phyloP scores from a whole-genome alignment of 92 coral and sea anemone genomes.

The Palythoa caribaeorum region DNA sequence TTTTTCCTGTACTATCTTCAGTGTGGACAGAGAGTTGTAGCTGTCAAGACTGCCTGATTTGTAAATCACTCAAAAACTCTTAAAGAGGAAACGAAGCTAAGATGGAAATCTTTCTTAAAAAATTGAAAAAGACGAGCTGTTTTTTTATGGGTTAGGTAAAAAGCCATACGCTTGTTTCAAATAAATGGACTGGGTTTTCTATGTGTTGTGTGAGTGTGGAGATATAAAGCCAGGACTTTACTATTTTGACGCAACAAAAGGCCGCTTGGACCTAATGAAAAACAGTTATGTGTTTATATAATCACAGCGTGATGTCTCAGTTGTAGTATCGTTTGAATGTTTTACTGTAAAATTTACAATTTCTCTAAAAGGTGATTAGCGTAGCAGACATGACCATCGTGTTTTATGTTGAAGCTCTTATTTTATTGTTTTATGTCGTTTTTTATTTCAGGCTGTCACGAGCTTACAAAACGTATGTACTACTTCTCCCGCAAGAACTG shows the following conservation, averaged over 20 bases:
- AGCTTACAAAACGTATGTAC: constrained; percentile 79
- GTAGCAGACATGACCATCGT: neutral
- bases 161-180: neutral
- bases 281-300: constrained; percentile 44
- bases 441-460: constrained; percentile 74
- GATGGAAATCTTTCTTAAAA: neutral
- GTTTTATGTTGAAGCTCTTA: neutral
- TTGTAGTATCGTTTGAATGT: constrained; percentile 29
- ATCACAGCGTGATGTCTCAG: constrained; percentile 42
- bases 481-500: constrained; percentile 61
- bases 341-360: constrained; percentile 19
- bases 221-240: constrained; percentile 52
- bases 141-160: neutral
- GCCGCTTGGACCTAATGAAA: constrained; percentile 45
- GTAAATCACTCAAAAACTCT: constrained; percentile 43
- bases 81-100: constrained; percentile 46
- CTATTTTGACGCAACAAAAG: constrained; percentile 60
- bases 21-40: constrained; percentile 38
- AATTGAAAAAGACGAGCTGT: neutral
- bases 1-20: constrained; percentile 45
- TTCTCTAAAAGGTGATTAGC: constrained; percentile 29
- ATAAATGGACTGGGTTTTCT: neutral
- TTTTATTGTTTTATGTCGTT: constrained; percentile 39
- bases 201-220: constrained; percentile 45
- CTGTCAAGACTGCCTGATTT: constrained; percentile 33